Conservation (phyloP, 1,140 invertebrate genomes). For the Rhyacophila brunnea region DNA sequence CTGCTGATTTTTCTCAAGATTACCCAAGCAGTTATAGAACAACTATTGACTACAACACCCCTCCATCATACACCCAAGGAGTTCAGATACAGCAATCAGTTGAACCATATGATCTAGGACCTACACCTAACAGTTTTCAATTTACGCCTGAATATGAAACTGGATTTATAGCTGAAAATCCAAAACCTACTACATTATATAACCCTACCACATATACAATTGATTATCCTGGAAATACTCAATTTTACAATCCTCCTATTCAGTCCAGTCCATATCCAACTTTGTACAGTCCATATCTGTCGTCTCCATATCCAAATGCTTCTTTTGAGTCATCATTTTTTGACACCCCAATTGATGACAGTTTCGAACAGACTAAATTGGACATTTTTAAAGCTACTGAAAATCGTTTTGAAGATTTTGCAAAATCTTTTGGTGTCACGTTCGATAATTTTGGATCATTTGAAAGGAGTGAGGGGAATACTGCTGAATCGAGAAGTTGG, state of each 20-base stretch:
- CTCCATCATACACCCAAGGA: background rate
- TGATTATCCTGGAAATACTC: too few relatives aligned
- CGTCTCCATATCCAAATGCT: slow-evolving; percentile 10
- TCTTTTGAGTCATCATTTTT: slow-evolving; percentile 11
- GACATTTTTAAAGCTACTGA: slow-evolving; percentile 19
- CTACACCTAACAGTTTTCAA: too few relatives aligned
- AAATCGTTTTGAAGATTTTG: slow-evolving; percentile 19
- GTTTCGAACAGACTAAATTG: slow-evolving; percentile 12
- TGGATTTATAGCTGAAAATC: background rate
- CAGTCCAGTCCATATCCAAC: too few relatives aligned
- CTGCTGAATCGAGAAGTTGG: background rate
- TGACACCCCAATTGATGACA: slow-evolving; percentile 2
- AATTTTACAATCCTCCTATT: too few relatives aligned
- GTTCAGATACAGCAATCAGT: background rate
- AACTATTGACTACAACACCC: background rate
- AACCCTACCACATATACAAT: background rate
- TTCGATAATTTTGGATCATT: slow-evolving; percentile 18
- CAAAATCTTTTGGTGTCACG: slow-evolving; percentile 13
- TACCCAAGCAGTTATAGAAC: background rate
- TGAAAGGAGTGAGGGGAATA: background rate
- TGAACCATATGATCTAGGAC: background rate
- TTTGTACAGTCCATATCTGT: background rate
- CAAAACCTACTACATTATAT: background rate
- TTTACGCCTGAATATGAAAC: slow-evolving; percentile 1
- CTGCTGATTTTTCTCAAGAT: background rate